Evolutionary conservation across 2,113 vertebrate genomes (phyloP).

Genomic region (Castor canadensis): DNA sequence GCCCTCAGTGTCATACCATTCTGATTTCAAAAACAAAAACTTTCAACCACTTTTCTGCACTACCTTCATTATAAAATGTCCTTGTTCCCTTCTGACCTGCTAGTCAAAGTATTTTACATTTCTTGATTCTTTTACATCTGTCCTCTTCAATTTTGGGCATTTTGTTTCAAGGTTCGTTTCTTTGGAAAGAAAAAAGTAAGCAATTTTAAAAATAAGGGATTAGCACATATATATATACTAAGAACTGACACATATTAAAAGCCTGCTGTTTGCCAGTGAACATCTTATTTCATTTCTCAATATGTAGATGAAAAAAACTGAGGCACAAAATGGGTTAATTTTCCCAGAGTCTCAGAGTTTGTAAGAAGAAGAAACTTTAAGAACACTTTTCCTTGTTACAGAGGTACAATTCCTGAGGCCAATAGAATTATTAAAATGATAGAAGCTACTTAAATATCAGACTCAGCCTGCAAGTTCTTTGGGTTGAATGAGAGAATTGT

Average conservation of each 20-base stretch:
- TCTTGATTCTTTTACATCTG: constrained; percentile 24
- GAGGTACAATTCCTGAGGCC: neutral
- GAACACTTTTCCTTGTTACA: constrained; percentile 2
- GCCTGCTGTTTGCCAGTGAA: neutral
- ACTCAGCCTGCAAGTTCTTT: neutral
- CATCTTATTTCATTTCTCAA: neutral
- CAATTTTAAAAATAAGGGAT: neutral
- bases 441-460: neutral
- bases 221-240: neutral
- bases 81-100: neutral
- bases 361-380: constrained; percentile 7
- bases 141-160: neutral
- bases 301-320: constrained; percentile 8
- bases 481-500: neutral
- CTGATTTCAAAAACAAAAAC: neutral
- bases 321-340: constrained; percentile 38
- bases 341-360: neutral
- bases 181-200: neutral
- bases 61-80: neutral
- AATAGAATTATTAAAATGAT: neutral
- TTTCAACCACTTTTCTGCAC: neutral
- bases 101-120: neutral
- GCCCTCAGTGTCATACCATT: too few species aligned
- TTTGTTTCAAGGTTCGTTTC: constrained; percentile 33
- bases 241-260: neutral